Base-by-base conservation (phyloP, 2,797 vertebrate genomes). In the Phalloptychus januarius region DNA sequence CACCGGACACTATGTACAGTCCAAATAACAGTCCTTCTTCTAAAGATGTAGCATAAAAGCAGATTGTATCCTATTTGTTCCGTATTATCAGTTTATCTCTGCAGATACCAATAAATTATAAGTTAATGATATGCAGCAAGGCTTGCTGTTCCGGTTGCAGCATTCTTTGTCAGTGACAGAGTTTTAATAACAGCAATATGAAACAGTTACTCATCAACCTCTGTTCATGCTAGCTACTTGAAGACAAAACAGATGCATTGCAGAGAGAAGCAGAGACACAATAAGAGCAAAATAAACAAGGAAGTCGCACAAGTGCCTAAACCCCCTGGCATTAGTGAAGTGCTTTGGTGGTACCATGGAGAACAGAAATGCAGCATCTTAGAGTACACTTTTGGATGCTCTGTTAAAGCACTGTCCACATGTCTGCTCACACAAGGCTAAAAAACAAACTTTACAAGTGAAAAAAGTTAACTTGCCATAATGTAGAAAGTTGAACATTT, bases 211-310 rank as follows among this genome's bases (percentile, higher is more conserved):
- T 79, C 58, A 58, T 69, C 12, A 63, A 12, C 7, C 0, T 50
- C 4, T 40, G 45, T 52, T 72, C 74, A 16, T 50, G 70, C 61
- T 33, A 16, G 7, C 38, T 70, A 23, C 50, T 23, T 78, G 38
- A 67, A 13, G 50, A 28, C 70, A 56, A 77, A 58, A 42, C 6
- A 75, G 20, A 72, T 16, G 15, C 23, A 45, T 15, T 18, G n/a
- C 56, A 46, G 16, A 75, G 11, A 3, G 20, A 76, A 23, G 70
- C 5, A 15, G 36, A 25, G 74, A 71, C 52, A 58, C 61, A 80
- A 80, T 84, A 70, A 81, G 84, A 79, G 50, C 50, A 83, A 88
- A 79, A 84, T 74, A 90, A 84, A 84, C 61, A 48, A 48, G 77
- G 28, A 3, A 31, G 20, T 73, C 61, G 38, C 38, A 78, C 58